Percentiles rank a stretch among this genome's conserved stretches.
phyloP scores from a whole-genome alignment of 2,113 vertebrate species.

The Alosa alosa region DNA sequence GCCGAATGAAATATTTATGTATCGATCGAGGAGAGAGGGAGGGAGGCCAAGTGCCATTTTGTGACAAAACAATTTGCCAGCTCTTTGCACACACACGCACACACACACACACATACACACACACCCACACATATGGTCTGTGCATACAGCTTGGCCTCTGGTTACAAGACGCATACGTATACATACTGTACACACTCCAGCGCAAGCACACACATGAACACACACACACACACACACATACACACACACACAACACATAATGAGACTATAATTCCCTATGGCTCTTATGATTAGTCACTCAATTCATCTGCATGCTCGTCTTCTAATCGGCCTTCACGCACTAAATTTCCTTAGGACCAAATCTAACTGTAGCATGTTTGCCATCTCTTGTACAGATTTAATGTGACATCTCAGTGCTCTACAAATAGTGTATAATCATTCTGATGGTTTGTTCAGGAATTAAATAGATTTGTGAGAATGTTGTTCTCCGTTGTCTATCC shows the following conservation, averaged over 20 bases:
- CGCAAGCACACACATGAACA: background rate
- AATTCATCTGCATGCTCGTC: background rate
- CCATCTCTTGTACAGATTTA: background rate
- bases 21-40: conserved; percentile 15
- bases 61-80: conserved; percentile 42
- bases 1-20: conserved; percentile 41
- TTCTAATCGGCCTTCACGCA: background rate
- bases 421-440: background rate
- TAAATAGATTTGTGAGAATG: background rate
- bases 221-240: background rate
- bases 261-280: background rate
- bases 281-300: background rate
- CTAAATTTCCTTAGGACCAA: background rate
- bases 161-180: background rate
- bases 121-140: conserved; percentile 9
- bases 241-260: background rate
- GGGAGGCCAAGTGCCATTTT: conserved; percentile 26
- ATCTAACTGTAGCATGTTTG: background rate
- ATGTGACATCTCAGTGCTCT: background rate
- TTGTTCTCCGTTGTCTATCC: background rate
- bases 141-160: background rate
- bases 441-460: background rate
- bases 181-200: background rate
- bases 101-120: conserved; percentile 28
- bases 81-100: conserved; percentile 10